Conservation (phyloP, 92 coral and sea anemone species). For the Phymanthus crucifer region DNA sequence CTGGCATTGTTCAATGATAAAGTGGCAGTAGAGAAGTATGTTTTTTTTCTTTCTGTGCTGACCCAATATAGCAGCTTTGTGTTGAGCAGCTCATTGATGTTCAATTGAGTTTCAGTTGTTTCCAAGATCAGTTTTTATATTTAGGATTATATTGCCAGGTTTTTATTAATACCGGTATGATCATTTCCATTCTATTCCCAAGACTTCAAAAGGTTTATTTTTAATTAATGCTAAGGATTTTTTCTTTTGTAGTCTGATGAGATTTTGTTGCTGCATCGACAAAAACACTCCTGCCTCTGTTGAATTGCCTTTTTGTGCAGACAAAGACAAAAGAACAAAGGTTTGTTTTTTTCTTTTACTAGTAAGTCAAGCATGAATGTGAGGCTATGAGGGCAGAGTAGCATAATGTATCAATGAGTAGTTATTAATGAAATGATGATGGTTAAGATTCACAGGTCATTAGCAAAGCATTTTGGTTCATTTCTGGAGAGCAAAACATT, state of each 20-base stretch:
- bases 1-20: constrained; percentile 39
- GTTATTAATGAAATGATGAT: not conserved
- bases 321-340: constrained; percentile 67
- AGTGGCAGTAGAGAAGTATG: constrained; percentile 61
- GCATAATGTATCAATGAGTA: not conserved
- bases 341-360: constrained; percentile 4
- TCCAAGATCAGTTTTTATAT: too few species aligned
- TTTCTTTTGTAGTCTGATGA: constrained; percentile 46
- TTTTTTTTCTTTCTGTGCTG: not conserved
- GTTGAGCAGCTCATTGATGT: too few species aligned
- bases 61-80: too few species aligned
- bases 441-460: constrained; percentile 68
- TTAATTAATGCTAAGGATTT: too few species aligned
- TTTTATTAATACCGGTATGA: too few species aligned
- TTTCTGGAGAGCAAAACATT: constrained; percentile 83
- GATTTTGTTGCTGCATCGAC: constrained; percentile 68
- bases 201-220: too few species aligned
- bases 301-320: constrained; percentile 48
- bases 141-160: too few species aligned
- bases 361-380: not conserved
- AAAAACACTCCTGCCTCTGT: constrained; percentile 49
- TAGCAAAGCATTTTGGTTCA: constrained; percentile 80
- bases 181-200: too few species aligned
- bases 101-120: too few species aligned
- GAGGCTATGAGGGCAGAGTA: not conserved